Evolutionary conservation across 2,888 invertebrate genomes (phyloP).

Genomic region (Metacarcinus magister): DNA sequence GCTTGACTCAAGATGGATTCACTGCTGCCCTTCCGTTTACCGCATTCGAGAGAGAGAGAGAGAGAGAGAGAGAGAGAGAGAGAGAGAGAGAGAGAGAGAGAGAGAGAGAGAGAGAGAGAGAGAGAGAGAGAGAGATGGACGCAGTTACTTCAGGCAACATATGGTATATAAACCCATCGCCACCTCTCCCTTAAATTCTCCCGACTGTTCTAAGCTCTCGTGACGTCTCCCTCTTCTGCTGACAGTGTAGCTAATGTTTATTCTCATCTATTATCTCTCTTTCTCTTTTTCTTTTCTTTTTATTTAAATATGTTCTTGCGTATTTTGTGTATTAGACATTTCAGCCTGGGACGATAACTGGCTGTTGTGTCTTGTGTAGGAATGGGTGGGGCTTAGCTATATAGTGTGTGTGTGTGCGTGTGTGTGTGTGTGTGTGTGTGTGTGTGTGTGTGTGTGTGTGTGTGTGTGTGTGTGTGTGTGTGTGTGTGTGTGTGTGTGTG

Average conservation of each 20-base stretch:
- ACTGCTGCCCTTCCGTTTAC: not conserved
- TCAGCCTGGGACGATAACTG: no score
- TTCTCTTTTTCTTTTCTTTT: no score
- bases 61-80: not conserved
- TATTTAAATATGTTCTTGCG: no score
- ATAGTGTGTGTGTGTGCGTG: not conserved
- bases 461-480: constrained; percentile 13
- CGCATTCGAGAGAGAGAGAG: not conserved
- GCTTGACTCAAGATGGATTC: not conserved
- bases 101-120: no score
- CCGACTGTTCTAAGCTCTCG: no score
- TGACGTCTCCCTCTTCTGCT: no score
- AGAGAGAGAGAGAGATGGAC: not conserved
- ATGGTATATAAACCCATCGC: not conserved
- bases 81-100: not conserved
- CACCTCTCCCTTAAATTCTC: no score
- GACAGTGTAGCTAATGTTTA: no score
- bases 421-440: constrained; percentile 36
- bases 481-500: constrained; percentile 28
- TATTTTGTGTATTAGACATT: no score
- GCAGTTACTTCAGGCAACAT: not conserved
- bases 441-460: no score
- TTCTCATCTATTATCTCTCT: no score
- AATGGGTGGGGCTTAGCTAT: not conserved
- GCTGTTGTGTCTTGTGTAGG: no score